Conservation (phyloP, 2,888 invertebrate species). For the Erebia epiphron region DNA sequence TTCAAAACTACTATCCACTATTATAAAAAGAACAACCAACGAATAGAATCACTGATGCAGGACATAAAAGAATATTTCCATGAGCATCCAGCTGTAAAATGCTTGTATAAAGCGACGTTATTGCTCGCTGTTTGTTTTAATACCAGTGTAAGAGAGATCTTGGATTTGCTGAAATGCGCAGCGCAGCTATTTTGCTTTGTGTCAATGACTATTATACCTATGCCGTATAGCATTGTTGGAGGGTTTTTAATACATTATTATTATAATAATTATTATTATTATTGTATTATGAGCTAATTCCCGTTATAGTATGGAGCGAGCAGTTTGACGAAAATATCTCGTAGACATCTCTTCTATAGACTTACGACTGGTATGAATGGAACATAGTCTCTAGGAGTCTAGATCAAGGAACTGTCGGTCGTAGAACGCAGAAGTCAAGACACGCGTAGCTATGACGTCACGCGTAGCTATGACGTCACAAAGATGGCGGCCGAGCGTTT, state of each 20-base stretch:
- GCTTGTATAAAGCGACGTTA: conserved; percentile 45
- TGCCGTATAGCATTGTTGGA: conserved; percentile 2
- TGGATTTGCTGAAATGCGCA: conserved; percentile 40
- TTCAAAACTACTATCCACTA: conserved; percentile 21
- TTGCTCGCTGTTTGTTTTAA: conserved; percentile 53
- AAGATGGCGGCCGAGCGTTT: too few relatives aligned
- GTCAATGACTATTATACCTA: conserved; percentile 28
- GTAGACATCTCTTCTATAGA: too few relatives aligned
- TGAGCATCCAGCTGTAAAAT: conserved; percentile 40
- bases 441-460: too few relatives aligned
- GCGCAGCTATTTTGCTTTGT: conserved; percentile 32
- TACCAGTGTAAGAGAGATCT: conserved; percentile 45
- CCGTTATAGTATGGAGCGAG: too few relatives aligned
- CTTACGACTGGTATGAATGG: too few relatives aligned
- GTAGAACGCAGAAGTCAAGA: too few relatives aligned
- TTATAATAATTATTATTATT: not conserved
- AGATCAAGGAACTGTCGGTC: too few relatives aligned
- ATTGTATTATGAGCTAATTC: not conserved
- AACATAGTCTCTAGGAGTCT: too few relatives aligned
- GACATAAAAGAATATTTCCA: conserved; percentile 40
- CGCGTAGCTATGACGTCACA: too few relatives aligned
- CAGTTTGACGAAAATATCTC: too few relatives aligned
- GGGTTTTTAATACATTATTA: not conserved
- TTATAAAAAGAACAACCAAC: conserved; percentile 22
- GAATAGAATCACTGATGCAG: conserved; percentile 37